A percentile compares a stretch with the other conserved stretches of the same genome.
Conservation (phyloP, 2,888 invertebrate species). For the Lasioglossum vierecki region DNA sequence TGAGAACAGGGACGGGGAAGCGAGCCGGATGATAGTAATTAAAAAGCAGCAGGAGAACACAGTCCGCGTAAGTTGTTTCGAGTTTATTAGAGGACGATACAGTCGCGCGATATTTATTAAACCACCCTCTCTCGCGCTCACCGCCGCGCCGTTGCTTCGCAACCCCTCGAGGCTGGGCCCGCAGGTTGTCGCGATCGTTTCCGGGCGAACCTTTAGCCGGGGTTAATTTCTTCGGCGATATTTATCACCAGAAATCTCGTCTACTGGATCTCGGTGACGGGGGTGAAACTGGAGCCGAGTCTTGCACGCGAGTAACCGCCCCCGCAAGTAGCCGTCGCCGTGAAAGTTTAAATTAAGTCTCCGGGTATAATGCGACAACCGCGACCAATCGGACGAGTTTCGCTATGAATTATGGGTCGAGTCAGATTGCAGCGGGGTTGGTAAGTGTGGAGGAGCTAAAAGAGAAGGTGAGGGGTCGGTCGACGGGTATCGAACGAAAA, state of each 20-base stretch:
- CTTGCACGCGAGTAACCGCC: background rate
- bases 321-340: conserved; percentile 24
- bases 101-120: conserved; percentile 62
- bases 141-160: conserved; percentile 1
- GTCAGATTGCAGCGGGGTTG: conserved; percentile 17
- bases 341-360: conserved; percentile 80
- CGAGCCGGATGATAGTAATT: conserved; percentile 59
- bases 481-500: background rate
- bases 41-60: conserved; percentile 62
- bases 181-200: conserved; percentile 27
- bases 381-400: conserved; percentile 79
- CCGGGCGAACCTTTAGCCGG: background rate
- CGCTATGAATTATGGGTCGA: conserved; percentile 75
- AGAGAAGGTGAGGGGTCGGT: background rate
- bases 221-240: conserved; percentile 38
- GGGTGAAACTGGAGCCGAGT: background rate
- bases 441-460: background rate
- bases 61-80: conserved; percentile 45
- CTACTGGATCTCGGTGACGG: background rate
- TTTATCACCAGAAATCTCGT: conserved; percentile 31
- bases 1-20: background rate
- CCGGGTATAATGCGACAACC: conserved; percentile 75
- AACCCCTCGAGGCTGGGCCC: background rate
- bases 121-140: conserved; percentile 3
- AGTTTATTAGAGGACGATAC: conserved; percentile 61